Base-by-base conservation (phyloP, 2,888 invertebrate species). In the Operophtera brumata region DNA sequence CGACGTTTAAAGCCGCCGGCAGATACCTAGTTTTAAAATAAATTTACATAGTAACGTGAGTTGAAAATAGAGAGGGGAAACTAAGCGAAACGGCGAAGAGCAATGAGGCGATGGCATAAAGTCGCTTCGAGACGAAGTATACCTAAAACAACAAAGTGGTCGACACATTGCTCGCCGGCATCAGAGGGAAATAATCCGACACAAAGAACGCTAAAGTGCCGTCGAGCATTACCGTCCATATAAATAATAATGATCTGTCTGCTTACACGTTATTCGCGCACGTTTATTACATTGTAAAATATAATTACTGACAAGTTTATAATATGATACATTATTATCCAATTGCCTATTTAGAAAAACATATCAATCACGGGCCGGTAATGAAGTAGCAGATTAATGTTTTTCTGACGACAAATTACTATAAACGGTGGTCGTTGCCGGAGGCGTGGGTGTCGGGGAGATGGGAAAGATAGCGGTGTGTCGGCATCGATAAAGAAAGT, bases 91-190 rank as follows among this genome's bases (percentile, higher is more conserved):
- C 84, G 80, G 77, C 83, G 79, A 81, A 82, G 83, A 84, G 88
- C 86, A 87, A 88, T 87, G 88, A 86, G 84, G 82, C 88, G 84
- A 79, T 80, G n/a, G 84, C 85, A 84, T 82, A 85, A 85, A 86
- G 86, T 83, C 80, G 81, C 84, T 82, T 62, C 78, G 82, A 82
- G 85, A 83, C 86, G 75, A 78, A 83, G 82, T 85, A 88, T 88
- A 20, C 20, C 20, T 20, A 89, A 87, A 89, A 89, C 88, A 88
- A 90, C 89, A 87, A 87, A 89, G 87, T 86, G 86, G 84, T 84
- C 79, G 84, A 82, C 82, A 83, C 84, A 86, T 84, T 78, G 77
- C 80, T 80, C 78, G 77, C 73, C 75, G 74, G 75, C 78, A 79
- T 82, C 80, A 85, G 78, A 77, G 81, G 82, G 79, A 78, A 82